A percentile compares a stretch with the other conserved stretches of the same genome.
phyloP scores from a whole-genome alignment of 2,113 vertebrate genomes.

The Lagopus leucura region DNA sequence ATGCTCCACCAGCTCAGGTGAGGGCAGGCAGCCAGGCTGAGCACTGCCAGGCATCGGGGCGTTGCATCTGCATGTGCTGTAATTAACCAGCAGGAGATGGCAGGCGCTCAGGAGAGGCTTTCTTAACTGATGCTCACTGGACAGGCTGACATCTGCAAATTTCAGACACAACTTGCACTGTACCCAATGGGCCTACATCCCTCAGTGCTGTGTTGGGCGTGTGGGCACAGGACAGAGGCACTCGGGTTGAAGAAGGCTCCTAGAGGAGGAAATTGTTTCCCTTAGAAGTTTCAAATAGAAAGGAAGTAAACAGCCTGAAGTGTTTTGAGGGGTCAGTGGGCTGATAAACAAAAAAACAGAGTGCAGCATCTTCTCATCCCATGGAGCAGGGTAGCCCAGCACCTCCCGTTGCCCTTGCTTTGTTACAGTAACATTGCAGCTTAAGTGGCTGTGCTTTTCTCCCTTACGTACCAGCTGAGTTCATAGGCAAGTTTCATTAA shows the following conservation, averaged over 20 bases:
- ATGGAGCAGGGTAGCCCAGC: background rate
- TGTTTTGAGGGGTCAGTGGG: background rate
- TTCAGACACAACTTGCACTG: background rate
- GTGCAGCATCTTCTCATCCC: background rate
- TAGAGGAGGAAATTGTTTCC: background rate
- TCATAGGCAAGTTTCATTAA: background rate
- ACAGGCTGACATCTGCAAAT: background rate
- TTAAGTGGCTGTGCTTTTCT: background rate
- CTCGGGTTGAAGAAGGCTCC: background rate
- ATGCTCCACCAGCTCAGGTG: background rate
- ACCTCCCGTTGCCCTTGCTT: background rate
- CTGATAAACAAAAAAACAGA: background rate
- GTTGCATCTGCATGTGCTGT: rapidly evolving
- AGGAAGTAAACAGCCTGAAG: background rate
- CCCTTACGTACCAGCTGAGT: background rate
- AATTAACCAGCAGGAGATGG: background rate
- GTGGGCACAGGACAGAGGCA: rapidly evolving
- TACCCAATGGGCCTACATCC: background rate
- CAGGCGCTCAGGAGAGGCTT: rapidly evolving
- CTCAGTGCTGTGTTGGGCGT: rapidly evolving
- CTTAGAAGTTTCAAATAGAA: background rate
- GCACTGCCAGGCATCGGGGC: background rate
- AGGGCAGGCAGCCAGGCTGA: background rate
- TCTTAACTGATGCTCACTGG: background rate
- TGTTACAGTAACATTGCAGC: background rate